Percentiles rank a stretch among this genome's conserved stretches.
Conservation (phyloP, 1,140 invertebrate species). For the Bombus balteatus region DNA sequence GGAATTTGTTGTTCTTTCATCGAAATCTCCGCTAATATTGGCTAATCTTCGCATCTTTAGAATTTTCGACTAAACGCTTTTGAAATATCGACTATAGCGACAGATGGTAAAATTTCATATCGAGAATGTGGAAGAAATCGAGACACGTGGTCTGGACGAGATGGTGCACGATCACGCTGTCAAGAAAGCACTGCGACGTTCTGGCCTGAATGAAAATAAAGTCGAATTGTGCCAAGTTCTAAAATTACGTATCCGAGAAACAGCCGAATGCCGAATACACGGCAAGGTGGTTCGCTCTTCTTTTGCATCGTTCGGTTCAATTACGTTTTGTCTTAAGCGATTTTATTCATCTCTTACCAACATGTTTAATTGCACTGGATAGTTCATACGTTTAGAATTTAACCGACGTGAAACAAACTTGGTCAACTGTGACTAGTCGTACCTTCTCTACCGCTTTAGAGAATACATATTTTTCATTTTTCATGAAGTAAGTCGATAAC, state of each 20-base stretch:
- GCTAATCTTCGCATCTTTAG: not conserved
- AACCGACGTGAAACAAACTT: too few species aligned
- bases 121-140: not conserved
- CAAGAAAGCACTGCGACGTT: conserved; percentile 7
- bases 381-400: not conserved
- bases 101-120: not conserved
- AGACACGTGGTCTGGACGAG: conserved; percentile 15
- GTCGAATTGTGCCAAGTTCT: conserved; percentile 61
- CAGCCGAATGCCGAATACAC: not conserved
- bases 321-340: not conserved
- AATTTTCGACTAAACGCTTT: not conserved
- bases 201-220: conserved; percentile 64
- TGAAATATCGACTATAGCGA: not conserved
- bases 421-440: too few species aligned
- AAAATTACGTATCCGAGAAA: conserved; percentile 64
- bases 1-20: not conserved
- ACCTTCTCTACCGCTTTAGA: not conserved
- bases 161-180: not conserved
- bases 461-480: too few species aligned
- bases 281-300: not conserved
- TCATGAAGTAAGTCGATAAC: too few species aligned
- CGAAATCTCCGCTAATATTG: not conserved
- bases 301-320: conserved; percentile 2
- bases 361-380: not conserved
- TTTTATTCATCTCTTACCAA: not conserved